These are phyloP conservation scores for Leptura quadrifasciata DNA, from an alignment of 2,888 invertebrate species.

Conservation along the genomic window DNA sequence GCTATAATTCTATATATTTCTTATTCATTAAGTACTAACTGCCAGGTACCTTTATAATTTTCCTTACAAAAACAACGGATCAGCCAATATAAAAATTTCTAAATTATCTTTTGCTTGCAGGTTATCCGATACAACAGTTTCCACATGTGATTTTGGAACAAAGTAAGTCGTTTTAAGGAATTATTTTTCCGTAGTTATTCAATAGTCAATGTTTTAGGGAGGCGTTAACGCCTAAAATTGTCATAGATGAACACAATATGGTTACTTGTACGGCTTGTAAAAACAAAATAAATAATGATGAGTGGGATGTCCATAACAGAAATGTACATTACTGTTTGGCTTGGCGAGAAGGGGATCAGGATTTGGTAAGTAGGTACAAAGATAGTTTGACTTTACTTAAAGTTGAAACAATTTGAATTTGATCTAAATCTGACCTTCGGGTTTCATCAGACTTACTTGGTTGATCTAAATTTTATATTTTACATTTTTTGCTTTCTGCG, in stretches of 20 bases:
- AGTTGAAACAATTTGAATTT: too few relatives aligned
- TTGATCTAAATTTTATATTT: too few relatives aligned
- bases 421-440: too few relatives aligned
- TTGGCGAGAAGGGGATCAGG: constrained; percentile 76
- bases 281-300: constrained; percentile 66
- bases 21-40: too few relatives aligned
- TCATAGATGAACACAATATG: constrained; percentile 43
- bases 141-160: background rate
- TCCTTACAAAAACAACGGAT: too few relatives aligned
- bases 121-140: background rate
- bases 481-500: too few relatives aligned
- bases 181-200: background rate
- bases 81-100: too few relatives aligned
- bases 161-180: constrained; percentile 14
- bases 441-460: too few relatives aligned
- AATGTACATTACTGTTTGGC: constrained; percentile 76
- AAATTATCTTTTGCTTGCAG: constrained; percentile 9
- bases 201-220: constrained; percentile 7
- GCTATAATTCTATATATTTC: too few relatives aligned
- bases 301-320: constrained; percentile 76
- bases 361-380: constrained; percentile 73
- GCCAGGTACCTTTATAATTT: too few relatives aligned
- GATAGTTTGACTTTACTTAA: too few relatives aligned
- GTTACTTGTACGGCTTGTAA: constrained; percentile 75
- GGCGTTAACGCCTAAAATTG: constrained; percentile 18